These are phyloP conservation scores for Chloroclysta siterata DNA, from an alignment of 2,888 invertebrate genomes.

Conservation along the genomic window DNA sequence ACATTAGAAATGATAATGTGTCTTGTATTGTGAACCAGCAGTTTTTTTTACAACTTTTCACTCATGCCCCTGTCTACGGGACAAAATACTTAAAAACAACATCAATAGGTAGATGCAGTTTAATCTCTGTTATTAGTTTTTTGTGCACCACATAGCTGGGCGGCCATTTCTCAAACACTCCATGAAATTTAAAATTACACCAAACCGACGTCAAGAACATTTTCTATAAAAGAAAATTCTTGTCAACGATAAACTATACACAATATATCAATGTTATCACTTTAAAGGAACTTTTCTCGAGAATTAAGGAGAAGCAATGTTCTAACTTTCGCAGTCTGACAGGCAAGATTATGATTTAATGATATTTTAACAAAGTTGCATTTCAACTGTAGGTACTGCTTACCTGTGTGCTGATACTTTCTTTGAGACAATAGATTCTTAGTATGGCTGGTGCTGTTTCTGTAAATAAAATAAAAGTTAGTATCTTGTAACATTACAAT, in stretches of 20 bases:
- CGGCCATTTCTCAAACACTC: no score
- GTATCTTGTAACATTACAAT: background rate
- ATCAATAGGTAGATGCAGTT: no score
- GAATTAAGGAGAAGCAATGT: constrained; percentile 49
- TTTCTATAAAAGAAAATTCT: constrained; percentile 33
- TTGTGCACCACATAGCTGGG: no score
- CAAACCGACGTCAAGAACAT: background rate
- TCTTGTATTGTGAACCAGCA: no score
- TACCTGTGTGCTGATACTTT: constrained; percentile 57
- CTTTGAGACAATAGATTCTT: constrained; percentile 55
- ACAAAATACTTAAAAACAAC: no score
- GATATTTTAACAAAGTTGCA: constrained; percentile 52
- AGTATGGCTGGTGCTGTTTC: constrained; percentile 62
- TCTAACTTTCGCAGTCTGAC: constrained; percentile 37
- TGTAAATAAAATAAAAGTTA: constrained; percentile 58
- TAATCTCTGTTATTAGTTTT: no score
- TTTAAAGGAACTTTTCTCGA: constrained; percentile 47
- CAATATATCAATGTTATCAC: constrained; percentile 55
- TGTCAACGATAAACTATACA: constrained; percentile 44
- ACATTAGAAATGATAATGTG: no score
- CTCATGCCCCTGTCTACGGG: no score
- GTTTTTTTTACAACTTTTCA: no score
- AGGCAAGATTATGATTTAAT: constrained; percentile 57
- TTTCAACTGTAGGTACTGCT: constrained; percentile 47
- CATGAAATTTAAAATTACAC: no score